Evolutionary conservation across 2,888 invertebrate genomes (phyloP).

Genomic region (Dryococelus australis): DNA sequence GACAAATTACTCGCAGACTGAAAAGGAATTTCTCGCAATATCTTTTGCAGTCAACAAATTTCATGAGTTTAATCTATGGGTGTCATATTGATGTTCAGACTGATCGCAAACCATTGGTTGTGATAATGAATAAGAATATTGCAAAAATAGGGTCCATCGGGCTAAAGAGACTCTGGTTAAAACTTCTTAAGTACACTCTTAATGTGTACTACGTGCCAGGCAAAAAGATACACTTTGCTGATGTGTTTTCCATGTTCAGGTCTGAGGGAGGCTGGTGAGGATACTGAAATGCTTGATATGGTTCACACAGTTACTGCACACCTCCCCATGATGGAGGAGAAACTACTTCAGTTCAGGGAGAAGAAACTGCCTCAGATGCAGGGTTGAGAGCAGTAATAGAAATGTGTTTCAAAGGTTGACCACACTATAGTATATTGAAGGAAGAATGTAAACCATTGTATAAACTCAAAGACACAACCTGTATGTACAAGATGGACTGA

Average conservation of each 20-base stretch:
- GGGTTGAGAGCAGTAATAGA: background rate
- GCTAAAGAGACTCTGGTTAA: background rate
- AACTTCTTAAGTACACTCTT: background rate
- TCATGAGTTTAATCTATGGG: background rate
- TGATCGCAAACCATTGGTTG: background rate
- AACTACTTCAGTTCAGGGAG: background rate
- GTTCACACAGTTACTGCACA: background rate
- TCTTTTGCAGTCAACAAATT: background rate
- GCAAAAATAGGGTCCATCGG: background rate
- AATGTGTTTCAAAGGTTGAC: background rate
- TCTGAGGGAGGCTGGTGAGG: background rate
- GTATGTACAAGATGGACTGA: background rate
- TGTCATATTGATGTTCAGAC: background rate
- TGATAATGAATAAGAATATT: background rate
- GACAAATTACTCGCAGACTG: background rate
- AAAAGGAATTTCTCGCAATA: background rate
- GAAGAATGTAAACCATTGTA: background rate
- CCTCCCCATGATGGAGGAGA: background rate
- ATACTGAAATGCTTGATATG: background rate
- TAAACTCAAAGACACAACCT: background rate
- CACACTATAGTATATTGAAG: background rate
- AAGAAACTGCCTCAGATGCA: background rate
- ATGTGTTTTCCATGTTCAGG: background rate
- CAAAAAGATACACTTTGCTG: background rate
- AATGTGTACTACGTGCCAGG: background rate